A percentile compares a stretch with the other conserved stretches of the same genome.
These are phyloP conservation scores for Eretmochelys imbricata DNA, from an alignment of 2,113 vertebrate species.

Conservation along the genomic window DNA sequence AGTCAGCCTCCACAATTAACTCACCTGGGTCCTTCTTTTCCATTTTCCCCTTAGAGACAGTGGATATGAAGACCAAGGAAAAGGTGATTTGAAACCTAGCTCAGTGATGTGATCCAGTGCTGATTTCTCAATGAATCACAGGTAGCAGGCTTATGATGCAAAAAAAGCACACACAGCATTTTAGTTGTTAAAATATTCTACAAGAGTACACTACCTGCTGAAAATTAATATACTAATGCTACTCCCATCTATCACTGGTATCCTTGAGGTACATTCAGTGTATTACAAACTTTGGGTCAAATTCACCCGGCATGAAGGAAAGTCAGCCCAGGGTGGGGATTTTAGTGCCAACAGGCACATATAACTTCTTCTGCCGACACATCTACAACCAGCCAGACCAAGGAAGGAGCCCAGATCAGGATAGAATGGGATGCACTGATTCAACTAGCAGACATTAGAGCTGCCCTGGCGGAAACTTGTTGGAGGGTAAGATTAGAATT, in stretches of 20 bases:
- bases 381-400: neutral
- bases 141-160: neutral
- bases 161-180: conserved; percentile 14
- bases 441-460: rapidly evolving
- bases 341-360: neutral
- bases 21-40: neutral
- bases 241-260: neutral
- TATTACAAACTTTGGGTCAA: neutral
- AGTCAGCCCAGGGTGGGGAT: neutral
- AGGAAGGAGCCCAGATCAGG: neutral
- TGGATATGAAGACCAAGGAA: conserved; percentile 38
- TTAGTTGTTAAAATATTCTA: conserved; percentile 26
- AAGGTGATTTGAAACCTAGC: conserved; percentile 51
- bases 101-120: conserved; percentile 5
- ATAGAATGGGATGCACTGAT: neutral
- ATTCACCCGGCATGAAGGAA: neutral
- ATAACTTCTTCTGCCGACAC: neutral
- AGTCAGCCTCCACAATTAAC: conserved; percentile 45
- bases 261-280: neutral
- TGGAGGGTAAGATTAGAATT: neutral
- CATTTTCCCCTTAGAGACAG: conserved; percentile 1
- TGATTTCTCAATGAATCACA: conserved; percentile 30
- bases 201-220: conserved; percentile 3
- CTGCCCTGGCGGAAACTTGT: neutral
- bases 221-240: conserved; percentile 37